These are phyloP conservation scores for Apus apus DNA, from an alignment of 2,113 vertebrate species.

Conservation along the genomic window DNA sequence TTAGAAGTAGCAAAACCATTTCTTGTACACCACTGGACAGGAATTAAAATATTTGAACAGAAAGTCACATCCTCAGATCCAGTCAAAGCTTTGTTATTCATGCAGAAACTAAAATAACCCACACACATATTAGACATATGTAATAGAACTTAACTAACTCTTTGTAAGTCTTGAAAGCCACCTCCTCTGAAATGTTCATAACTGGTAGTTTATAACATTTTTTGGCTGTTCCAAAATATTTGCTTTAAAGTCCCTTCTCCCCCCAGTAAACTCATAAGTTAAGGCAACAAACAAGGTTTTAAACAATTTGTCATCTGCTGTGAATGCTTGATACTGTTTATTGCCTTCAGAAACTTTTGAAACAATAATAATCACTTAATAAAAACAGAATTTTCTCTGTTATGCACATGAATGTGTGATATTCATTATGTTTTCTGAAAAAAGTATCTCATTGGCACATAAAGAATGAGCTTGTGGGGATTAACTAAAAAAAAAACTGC, in stretches of 20 bases:
- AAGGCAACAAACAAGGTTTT: neutral
- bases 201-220: neutral
- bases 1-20: neutral
- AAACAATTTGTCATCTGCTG: neutral
- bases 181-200: neutral
- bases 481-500: neutral
- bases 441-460: neutral
- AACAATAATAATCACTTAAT: neutral
- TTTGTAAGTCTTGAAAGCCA: neutral
- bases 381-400: neutral
- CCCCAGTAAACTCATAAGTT: neutral
- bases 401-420: neutral
- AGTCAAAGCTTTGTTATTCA: neutral
- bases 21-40: neutral
- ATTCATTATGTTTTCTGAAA: neutral
- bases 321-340: neutral
- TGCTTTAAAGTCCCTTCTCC: neutral
- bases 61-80: neutral
- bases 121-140: neutral
- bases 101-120: neutral
- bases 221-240: neutral
- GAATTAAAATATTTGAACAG: neutral
- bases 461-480: neutral
- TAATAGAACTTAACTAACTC: neutral
- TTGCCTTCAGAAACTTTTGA: neutral